Evolutionary conservation across 2,797 vertebrate genomes (phyloP).

Genomic region (Emys orbicularis): DNA sequence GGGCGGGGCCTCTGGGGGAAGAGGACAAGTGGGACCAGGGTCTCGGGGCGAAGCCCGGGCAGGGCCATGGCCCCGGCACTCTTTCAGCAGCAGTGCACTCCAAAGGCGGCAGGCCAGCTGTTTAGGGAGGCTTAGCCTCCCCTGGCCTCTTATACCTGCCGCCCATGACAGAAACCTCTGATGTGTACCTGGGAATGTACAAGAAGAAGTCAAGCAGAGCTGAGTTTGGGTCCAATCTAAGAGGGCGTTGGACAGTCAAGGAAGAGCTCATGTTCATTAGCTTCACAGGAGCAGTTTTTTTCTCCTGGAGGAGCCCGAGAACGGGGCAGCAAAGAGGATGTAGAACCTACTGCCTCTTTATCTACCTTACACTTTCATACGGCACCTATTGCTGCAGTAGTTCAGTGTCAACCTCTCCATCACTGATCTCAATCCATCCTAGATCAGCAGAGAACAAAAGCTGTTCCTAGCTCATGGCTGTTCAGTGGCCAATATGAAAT

Average conservation of each 20-base stretch:
- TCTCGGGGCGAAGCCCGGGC: no score
- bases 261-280: background rate
- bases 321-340: background rate
- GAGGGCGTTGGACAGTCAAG: rapidly evolving
- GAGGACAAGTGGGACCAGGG: no score
- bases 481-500: no score
- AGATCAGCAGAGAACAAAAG: background rate
- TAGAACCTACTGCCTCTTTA: background rate
- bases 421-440: background rate
- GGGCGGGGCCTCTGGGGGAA: no score
- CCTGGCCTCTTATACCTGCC: no score
- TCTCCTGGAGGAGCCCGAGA: no score
- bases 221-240: rapidly evolving
- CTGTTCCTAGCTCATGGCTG: background rate
- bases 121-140: no score
- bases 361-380: rapidly evolving
- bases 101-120: no score
- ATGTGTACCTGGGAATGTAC: background rate
- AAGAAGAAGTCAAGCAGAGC: background rate
- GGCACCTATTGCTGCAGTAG: background rate
- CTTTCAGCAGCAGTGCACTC: no score
- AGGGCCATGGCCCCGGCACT: no score
- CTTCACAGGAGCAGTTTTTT: background rate
- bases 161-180: background rate
- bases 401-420: rapidly evolving